These are phyloP conservation scores for Brachystomella parvula DNA, from an alignment of 1,140 invertebrate species.

Conservation along the genomic window DNA sequence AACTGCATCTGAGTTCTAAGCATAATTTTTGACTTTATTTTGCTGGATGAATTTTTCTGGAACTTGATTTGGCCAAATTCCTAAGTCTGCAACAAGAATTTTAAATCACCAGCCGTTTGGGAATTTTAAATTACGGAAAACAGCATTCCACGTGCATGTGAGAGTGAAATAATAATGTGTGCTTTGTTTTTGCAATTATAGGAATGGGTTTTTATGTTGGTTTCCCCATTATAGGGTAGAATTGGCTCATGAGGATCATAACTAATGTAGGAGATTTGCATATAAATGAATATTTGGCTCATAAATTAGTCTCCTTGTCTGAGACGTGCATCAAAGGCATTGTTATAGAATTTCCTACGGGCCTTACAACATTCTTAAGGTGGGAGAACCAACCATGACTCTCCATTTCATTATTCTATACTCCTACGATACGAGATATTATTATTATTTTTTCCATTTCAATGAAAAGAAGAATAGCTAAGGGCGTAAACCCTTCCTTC, in stretches of 20 bases:
- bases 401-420: background rate
- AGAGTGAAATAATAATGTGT: background rate
- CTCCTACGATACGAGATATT: too few relatives aligned
- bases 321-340: background rate
- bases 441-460: too few relatives aligned
- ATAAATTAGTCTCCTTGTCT: constrained; percentile 9
- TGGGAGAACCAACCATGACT: background rate
- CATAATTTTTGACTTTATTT: background rate
- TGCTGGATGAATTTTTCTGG: background rate
- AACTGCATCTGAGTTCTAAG: background rate
- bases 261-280: constrained; percentile 5
- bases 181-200: constrained; percentile 1
- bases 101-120: too few relatives aligned
- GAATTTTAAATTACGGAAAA: background rate
- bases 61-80: background rate
- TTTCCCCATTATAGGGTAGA: background rate
- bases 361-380: background rate
- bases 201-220: background rate
- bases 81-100: background rate
- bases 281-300: background rate
- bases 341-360: background rate
- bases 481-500: too few relatives aligned
- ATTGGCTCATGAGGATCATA: background rate
- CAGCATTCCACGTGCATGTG: background rate
- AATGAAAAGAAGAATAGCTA: too few relatives aligned